Evolutionary conservation across 1,140 invertebrate species (phyloP).

Genomic region (Riptortus pedestris): DNA sequence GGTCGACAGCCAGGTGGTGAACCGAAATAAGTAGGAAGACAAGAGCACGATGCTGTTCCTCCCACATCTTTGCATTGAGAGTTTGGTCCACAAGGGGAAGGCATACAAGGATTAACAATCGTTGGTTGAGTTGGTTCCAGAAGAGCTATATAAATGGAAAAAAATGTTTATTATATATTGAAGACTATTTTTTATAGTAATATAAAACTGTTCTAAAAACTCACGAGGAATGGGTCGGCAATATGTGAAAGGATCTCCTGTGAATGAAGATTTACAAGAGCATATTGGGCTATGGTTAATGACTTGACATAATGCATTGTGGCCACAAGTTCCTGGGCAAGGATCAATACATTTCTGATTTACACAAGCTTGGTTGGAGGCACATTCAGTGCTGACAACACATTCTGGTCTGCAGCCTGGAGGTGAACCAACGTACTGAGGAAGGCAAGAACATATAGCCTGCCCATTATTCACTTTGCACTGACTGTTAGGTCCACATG

Average conservation of each 20-base stretch:
- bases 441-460: constrained; percentile 60
- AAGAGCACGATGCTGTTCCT: constrained; percentile 54
- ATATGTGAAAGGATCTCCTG: constrained; percentile 54
- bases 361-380: constrained; percentile 55
- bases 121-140: constrained; percentile 6
- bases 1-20: constrained; percentile 64
- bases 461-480: constrained; percentile 57
- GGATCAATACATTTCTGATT: constrained; percentile 69
- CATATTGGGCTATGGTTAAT: constrained; percentile 54
- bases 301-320: constrained; percentile 56
- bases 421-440: constrained; percentile 57
- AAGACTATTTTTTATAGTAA: neutral
- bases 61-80: constrained; percentile 54
- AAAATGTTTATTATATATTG: neutral
- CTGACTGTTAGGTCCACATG: constrained; percentile 67
- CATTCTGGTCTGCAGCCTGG: constrained; percentile 67
- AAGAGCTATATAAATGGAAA: neutral
- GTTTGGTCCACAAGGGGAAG: constrained; percentile 63
- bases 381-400: constrained; percentile 62
- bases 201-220: constrained; percentile 1
- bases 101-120: constrained; percentile 49
- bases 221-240: constrained; percentile 43
- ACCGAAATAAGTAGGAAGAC: constrained; percentile 55
- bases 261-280: constrained; percentile 46
- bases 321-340: constrained; percentile 66